phyloP scores from a whole-genome alignment of 2,113 vertebrate species.

The Engraulis encrasicolus region DNA sequence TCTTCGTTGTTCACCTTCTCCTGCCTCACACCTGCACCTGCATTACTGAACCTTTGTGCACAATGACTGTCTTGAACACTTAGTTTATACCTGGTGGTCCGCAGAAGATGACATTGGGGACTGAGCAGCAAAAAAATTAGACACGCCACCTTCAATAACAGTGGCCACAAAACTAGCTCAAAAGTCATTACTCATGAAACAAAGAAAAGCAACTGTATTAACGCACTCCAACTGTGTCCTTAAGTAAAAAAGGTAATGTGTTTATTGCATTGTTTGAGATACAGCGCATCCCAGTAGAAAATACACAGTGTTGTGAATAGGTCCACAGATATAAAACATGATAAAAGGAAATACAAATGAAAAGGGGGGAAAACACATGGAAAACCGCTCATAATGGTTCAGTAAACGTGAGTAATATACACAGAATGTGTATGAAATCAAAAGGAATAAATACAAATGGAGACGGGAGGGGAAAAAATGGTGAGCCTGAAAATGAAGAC shows the following conservation, averaged over 20 bases:
- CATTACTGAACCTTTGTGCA: too few species aligned
- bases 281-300: not conserved
- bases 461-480: not conserved
- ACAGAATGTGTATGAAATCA: not conserved
- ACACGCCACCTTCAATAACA: too few species aligned
- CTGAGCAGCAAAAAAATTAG: too few species aligned
- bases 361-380: not conserved
- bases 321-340: not conserved
- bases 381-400: not conserved
- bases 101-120: too few species aligned
- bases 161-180: too few species aligned
- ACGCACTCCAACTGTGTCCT: not conserved
- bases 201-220: too few species aligned
- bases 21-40: too few species aligned
- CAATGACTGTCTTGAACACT: too few species aligned
- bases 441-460: not conserved
- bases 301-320: not conserved
- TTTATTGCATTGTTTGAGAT: not conserved
- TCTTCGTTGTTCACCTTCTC: too few species aligned
- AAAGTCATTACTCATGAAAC: too few species aligned
- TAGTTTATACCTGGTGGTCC: too few species aligned
- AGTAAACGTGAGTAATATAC: not conserved
- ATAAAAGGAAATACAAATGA: not conserved
- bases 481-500: not conserved
- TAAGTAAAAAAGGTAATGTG: not conserved